Conservation (phyloP, 2,113 vertebrate species). For the Oreochromis tanganicae region DNA sequence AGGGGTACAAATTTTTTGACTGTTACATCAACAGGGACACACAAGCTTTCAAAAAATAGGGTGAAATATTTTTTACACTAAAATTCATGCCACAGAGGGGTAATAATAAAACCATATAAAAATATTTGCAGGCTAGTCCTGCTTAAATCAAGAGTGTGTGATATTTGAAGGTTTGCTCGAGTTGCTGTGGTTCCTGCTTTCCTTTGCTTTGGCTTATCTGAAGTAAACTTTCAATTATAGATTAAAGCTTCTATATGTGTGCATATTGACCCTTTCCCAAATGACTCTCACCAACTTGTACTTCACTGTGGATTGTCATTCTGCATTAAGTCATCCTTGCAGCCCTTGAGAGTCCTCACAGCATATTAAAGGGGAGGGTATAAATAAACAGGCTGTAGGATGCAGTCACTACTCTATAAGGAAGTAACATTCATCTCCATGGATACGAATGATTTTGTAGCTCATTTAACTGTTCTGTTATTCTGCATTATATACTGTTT, state of each 20-base stretch:
- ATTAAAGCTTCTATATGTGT: background rate
- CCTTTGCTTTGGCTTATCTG: background rate
- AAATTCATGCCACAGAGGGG: background rate
- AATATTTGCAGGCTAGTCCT: background rate
- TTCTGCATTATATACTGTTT: background rate
- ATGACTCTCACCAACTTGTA: background rate
- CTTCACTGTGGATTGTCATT: background rate
- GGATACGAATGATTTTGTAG: background rate
- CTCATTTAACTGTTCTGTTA: background rate
- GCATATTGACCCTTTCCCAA: background rate
- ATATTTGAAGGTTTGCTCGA: background rate
- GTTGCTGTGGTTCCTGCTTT: background rate
- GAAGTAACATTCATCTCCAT: background rate
- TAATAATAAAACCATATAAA: background rate
- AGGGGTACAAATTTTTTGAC: background rate
- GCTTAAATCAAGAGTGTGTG: background rate
- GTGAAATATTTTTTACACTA: background rate
- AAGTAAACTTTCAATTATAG: background rate
- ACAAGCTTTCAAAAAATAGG: background rate
- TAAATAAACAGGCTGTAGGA: background rate
- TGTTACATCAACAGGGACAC: background rate
- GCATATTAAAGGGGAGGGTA: background rate
- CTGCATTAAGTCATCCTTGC: background rate
- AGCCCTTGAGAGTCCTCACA: background rate
- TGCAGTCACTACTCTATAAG: background rate